Evolutionary conservation across 2,888 invertebrate species (phyloP), one percentile per base, ranked within the genome.

Genomic region (Pterostichus madidus): DNA sequence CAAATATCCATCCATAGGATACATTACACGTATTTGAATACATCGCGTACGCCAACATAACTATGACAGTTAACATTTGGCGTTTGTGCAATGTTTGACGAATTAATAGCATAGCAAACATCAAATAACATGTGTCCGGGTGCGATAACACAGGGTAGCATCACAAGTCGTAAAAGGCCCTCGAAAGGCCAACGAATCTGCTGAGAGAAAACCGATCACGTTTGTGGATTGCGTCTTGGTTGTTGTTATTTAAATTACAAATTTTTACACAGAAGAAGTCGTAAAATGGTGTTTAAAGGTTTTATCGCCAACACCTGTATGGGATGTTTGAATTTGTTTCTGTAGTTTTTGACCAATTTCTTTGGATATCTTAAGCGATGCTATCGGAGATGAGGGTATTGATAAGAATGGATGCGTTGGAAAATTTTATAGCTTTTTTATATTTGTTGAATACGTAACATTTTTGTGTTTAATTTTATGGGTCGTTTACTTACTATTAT

Each of bases 71-170:
- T 79, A 64, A 64, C 79, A 71, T 80, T 71, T 80, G 64, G 64
- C 82, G 76, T 53, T 64, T 76, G 77, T 76, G 64, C 53, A 77
- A 53, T 83, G 77, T 83, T 83, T 83, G 77, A 83, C 59, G 82
- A 76, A 83, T 83, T 83, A 83, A 83, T 83, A 83, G 82, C 82
- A 64, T 52, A 31, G 82, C 77, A 83, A 83, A 83, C 82, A 83
- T 35, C 71, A 80, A 68, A 32, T 80, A 80, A 80, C 80, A 80
- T 24, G 31, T 80, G 80, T 80, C 71, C 15, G 68, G 71, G 68
- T 53, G 31, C 52, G 75, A 75, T 75, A 75, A 75, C 75, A 73
- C 24, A 75, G 75, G 75, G 75, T 52, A 49, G 31, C 24, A 32
- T 31, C 39, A 39, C 39, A 39, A 39, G 31, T 75, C 75, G 75